These are phyloP conservation scores for Tineola bisselliella DNA, from an alignment of 2,888 invertebrate species.

Conservation along the genomic window DNA sequence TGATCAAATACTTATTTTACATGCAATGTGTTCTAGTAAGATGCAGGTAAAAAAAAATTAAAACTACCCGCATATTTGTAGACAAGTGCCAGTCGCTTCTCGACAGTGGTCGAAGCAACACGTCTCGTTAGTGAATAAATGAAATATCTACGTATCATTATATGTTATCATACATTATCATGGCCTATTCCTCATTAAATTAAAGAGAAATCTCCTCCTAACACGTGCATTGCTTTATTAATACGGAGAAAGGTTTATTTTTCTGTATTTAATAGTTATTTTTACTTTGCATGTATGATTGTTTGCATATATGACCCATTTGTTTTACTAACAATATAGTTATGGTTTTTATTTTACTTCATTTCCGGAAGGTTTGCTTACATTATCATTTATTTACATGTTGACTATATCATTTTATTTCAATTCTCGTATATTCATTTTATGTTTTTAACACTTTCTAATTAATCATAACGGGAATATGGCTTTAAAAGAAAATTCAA, in stretches of 20 bases:
- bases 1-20: too few relatives aligned
- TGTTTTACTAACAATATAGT: not conserved
- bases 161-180: constrained; percentile 49
- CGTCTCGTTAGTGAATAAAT: not conserved
- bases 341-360: constrained; percentile 15
- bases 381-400: constrained; percentile 14
- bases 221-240: constrained; percentile 9
- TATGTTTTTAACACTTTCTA: constrained; percentile 12
- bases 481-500: too few relatives aligned
- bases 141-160: constrained; percentile 24
- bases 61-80: not conserved
- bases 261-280: not conserved
- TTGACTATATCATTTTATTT: not conserved
- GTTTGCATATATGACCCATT: constrained; percentile 47
- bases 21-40: too few relatives aligned
- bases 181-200: constrained; percentile 51
- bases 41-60: not conserved
- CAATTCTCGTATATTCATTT: too few relatives aligned
- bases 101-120: not conserved
- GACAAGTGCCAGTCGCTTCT: not conserved
- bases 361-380: constrained; percentile 33
- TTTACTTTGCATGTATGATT: constrained; percentile 61
- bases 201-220: constrained; percentile 13
- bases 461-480: not conserved
- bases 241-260: not conserved